A percentile compares a stretch with the other conserved stretches of the same genome.
Conservation (phyloP, 1,140 invertebrate genomes). For the Armadillidium nasatum region DNA sequence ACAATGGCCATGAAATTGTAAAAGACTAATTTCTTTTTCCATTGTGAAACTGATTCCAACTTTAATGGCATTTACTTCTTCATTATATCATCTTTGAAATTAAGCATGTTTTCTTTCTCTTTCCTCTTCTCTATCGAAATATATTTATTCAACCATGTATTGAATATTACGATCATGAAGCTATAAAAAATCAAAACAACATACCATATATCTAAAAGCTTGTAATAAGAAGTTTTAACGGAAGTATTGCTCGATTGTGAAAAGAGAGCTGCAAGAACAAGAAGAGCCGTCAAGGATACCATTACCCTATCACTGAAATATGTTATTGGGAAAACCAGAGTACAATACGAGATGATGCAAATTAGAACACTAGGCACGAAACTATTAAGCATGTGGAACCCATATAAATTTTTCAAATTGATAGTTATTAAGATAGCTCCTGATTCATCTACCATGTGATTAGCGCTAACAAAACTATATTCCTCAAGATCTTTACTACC, state of each 20-base stretch:
- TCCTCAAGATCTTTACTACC: constrained; percentile 2
- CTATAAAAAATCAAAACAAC: background rate
- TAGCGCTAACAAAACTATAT: background rate
- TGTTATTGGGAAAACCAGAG: background rate
- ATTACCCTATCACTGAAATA: constrained; percentile 22
- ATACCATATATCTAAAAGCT: constrained; percentile 26
- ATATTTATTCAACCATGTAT: background rate
- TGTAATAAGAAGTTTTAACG: constrained; percentile 16
- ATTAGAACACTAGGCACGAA: constrained; percentile 20
- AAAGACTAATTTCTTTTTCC: too few species aligned
- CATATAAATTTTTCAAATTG: constrained; percentile 11
- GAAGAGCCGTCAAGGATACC: constrained; percentile 20
- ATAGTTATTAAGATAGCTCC: background rate
- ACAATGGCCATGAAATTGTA: too few species aligned
- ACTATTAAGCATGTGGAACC: constrained; percentile 25
- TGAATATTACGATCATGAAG: constrained; percentile 8
- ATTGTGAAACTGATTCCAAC: too few species aligned
- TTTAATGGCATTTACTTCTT: too few species aligned
- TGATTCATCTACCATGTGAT: too few species aligned
- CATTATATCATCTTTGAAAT: too few species aligned
- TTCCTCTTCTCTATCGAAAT: too few species aligned
- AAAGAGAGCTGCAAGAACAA: constrained; percentile 20
- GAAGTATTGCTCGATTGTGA: constrained; percentile 18
- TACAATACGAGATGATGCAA: constrained; percentile 1
- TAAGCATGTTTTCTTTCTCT: too few species aligned